Evolutionary conservation across 1,140 invertebrate species (phyloP), one percentile per base, ranked within the genome.

Genomic region (Homalodisca vitripennis): DNA sequence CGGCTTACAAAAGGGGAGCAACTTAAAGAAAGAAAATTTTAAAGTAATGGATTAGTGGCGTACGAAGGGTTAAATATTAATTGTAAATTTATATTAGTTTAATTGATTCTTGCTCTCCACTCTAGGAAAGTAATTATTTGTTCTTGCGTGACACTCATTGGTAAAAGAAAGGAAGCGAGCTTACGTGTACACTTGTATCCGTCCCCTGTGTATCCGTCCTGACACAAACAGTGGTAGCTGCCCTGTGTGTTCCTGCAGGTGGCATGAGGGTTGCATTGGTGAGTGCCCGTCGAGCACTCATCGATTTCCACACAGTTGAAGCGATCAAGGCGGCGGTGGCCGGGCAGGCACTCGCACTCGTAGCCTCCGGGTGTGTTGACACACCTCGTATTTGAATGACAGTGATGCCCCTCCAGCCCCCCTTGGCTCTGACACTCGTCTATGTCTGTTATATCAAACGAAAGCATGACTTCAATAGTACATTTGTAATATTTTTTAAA

Each of bases 181-280:
- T 87, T 82, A 94, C 92, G 91, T 81, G 85, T 84, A 79, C 93
- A 95, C 22, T 83, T 82, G 78, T 88, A 88, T 66, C 94, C 94
- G 78, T 96, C 88, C 53, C 94, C 94, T 30, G 83, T 81, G 81
- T 92, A 97, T 3, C 94, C 94, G 12, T 86, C 81, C 27, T 85
- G 82, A 81, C 95, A 98, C 10, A 85, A 80, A 79, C 95, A 98
- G 60, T 86, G 85, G 80, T 93, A 96, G 70, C 89, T 91, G 47
- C 94, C 95, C 68, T 87, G 86, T 31, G 92, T 92, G 82, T 97
- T 97, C 69, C 87, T 84, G 80, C 95, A 97, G 34, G 85, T 84
- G 3, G 94, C 92, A 78, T 93, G 86, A 65, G 82, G 77, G 79
- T 94, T 86, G 78, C 94, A 96, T 65, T 82, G 79, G 79, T 92